Evolutionary conservation across 2,888 invertebrate species (phyloP).

Genomic region (Torymus aiolomorphi): DNA sequence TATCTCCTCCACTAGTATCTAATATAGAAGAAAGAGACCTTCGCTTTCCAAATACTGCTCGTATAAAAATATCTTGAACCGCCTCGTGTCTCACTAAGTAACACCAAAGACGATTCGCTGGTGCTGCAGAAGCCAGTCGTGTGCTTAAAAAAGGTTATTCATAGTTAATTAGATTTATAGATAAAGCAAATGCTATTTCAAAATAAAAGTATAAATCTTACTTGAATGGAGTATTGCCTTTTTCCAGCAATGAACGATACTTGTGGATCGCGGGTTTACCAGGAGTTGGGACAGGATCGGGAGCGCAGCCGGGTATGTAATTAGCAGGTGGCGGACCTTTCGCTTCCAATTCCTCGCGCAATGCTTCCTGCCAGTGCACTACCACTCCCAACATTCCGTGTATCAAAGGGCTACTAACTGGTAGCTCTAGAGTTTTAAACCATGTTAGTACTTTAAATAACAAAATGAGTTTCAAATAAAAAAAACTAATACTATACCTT

Average conservation of each 20-base stretch:
- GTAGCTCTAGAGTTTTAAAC: conserved; percentile 82
- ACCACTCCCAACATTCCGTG: conserved; percentile 92
- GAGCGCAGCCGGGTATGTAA: conserved; percentile 93
- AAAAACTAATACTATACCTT: conserved; percentile 78
- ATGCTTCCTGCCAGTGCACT: conserved; percentile 91
- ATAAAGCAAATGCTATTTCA: too few relatives aligned
- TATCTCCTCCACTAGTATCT: conserved; percentile 71
- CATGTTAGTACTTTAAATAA: not conserved
- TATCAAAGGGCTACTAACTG: conserved; percentile 94
- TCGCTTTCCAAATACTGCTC: conserved; percentile 93
- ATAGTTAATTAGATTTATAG: not conserved
- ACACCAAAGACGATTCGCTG: conserved; percentile 91
- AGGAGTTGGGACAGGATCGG: conserved; percentile 80
- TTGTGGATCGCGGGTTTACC: conserved; percentile 91
- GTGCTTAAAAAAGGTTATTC: conserved; percentile 75
- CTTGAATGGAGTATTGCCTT: conserved; percentile 96
- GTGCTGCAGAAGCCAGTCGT: conserved; percentile 83
- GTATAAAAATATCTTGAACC: conserved; percentile 95
- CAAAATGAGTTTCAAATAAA: not conserved
- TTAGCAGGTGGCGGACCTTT: conserved; percentile 88
- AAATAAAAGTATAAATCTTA: conserved; percentile 69
- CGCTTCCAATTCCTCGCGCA: conserved; percentile 86
- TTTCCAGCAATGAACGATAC: conserved; percentile 93
- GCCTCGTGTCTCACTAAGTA: conserved; percentile 94
- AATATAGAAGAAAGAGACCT: conserved; percentile 79